Base-by-base conservation (phyloP, 2,888 invertebrate genomes). In the Phlogophora meticulosa region DNA sequence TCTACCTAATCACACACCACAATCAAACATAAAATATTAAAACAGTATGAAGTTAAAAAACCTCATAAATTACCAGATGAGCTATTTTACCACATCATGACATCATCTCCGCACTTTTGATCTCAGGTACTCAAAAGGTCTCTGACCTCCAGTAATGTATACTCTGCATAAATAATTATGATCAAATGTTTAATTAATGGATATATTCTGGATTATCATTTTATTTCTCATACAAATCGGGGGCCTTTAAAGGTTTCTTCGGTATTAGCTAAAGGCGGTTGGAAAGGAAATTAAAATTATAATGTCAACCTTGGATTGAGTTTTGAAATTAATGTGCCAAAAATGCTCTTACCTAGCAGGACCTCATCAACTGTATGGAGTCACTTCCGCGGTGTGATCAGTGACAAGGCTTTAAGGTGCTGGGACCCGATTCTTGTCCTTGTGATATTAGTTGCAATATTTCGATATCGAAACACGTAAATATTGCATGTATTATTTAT, bases 61-160 rank as follows among this genome's bases (percentile, higher is more conserved):
- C 7, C 20, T 43, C 22, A 10, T 46, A 51, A 59, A 38, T 46
- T 17, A 42, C 7, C 9, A 22, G n/a, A 46, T 52, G 24, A 52
- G 43, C 51, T 13, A 20, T 59, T 53, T 53, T 49, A 48, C 34
- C 53, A 49, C 28, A 45, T 20, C 20, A 70, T 49, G 34, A 64
- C 36, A 36, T 65, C 58, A 76, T 55, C 22, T 1, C 57, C 73
- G 49, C 57, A 72, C 59, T 76, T 78, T 67, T 73, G 57, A 78
- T 58, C 66, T 74, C 34, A 34, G 38, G 32, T 56, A 58, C 57
- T 56, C 38, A 46, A 40, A 45, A 60, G 78, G 63, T 76, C 57
- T 53, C 10, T 78, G 79, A 80, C 72, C 80, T 64, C 65, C 34
- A 32, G 38, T 45, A 24, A 36, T 22, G 3, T 22, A 42, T 17